Evolutionary conservation across 2,797 vertebrate genomes (phyloP).

Genomic region (Galaxias olidus): DNA sequence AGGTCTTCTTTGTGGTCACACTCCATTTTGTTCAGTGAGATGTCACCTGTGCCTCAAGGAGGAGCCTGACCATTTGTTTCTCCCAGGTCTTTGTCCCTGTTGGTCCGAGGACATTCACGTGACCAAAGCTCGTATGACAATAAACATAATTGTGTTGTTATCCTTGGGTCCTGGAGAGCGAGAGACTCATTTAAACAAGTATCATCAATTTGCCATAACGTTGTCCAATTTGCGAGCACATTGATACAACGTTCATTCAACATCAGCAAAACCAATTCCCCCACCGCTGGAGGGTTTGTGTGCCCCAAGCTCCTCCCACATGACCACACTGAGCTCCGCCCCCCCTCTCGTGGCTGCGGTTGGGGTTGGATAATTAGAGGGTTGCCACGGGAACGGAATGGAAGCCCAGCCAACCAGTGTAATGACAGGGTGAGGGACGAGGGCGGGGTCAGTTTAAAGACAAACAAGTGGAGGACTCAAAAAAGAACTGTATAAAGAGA

Average conservation of each 20-base stretch:
- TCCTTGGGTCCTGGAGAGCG: background rate
- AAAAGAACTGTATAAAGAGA: constrained; percentile 46
- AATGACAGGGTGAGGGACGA: constrained; percentile 80
- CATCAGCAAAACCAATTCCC: constrained; percentile 2
- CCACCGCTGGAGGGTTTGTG: background rate
- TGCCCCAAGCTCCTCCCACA: constrained; percentile 40
- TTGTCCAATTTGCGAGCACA: no score
- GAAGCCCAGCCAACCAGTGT: constrained; percentile 71
- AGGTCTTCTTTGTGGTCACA: no score
- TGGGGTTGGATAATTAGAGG: constrained; percentile 78
- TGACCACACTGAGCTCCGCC: constrained; percentile 61
- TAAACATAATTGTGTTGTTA: no score
- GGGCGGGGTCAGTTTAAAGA: constrained; percentile 80
- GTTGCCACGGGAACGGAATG: constrained; percentile 77
- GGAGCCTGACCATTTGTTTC: no score
- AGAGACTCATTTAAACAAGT: background rate
- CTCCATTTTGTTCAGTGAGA: no score
- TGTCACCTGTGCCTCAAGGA: no score
- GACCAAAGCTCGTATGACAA: no score
- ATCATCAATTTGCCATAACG: no score
- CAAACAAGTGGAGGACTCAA: constrained; percentile 61
- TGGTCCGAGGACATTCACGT: no score
- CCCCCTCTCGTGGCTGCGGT: constrained; percentile 48
- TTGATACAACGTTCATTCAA: background rate
- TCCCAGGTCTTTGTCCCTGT: no score